phyloP scores from a whole-genome alignment of 2,113 vertebrate genomes.

The Prinia subflava region DNA sequence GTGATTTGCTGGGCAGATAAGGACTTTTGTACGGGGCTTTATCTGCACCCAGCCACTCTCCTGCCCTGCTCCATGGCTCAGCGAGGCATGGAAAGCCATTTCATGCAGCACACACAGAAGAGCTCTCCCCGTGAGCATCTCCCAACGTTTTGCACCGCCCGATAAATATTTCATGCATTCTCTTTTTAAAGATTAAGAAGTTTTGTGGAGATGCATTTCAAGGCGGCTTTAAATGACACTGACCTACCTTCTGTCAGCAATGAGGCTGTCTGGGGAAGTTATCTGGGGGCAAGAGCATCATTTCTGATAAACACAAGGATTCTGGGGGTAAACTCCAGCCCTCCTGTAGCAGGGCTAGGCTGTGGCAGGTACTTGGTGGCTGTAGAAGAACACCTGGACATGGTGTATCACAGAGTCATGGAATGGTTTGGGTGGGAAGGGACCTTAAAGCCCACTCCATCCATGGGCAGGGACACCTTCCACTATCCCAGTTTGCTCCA shows the following conservation, averaged over 20 bases:
- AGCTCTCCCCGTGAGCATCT: not conserved
- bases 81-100: slow-evolving; percentile 4
- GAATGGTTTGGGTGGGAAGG: not conserved
- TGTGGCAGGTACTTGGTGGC: not conserved
- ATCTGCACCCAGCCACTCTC: not conserved
- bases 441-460: not conserved
- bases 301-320: not conserved
- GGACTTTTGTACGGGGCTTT: not conserved
- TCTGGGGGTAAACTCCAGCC: not conserved
- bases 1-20: slow-evolving; percentile 3
- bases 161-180: slow-evolving; percentile 49
- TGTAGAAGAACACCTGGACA: not conserved
- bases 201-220: slow-evolving; percentile 50
- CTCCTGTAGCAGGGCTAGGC: not conserved
- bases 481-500: not conserved
- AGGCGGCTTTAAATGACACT: slow-evolving; percentile 47
- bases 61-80: not conserved
- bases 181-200: slow-evolving; percentile 55
- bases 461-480: not conserved
- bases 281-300: not conserved
- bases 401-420: not conserved
- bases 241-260: slow-evolving; percentile 45
- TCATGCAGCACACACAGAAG: not conserved
- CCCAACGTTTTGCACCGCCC: not conserved
- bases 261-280: not conserved